Conservation (phyloP, 2,113 vertebrate species). For the Eulemur rufifrons region DNA sequence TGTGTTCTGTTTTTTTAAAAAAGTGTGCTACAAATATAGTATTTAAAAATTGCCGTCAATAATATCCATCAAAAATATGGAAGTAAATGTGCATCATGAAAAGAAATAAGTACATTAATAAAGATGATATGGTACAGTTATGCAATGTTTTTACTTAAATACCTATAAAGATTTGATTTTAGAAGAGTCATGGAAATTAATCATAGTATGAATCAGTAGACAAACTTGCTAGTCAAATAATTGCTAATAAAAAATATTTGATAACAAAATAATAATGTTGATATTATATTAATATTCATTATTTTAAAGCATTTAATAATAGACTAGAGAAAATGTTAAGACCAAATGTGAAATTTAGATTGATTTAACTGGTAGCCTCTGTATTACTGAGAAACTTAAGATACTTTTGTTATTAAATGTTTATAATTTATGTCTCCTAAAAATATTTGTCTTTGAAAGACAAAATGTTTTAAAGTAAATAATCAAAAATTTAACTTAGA, state of each 20-base stretch:
- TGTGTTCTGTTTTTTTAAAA: not conserved
- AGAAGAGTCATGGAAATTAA: conserved; percentile 10
- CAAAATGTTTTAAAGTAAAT: conserved; percentile 29
- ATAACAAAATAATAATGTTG: not conserved
- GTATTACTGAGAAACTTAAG: not conserved
- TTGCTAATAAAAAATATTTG: not conserved
- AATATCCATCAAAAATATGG: not conserved
- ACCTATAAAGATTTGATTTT: not conserved
- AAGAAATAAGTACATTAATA: conserved; percentile 11
- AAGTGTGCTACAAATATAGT: not conserved
- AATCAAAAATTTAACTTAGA: not conserved
- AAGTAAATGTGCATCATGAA: not conserved
- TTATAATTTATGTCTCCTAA: not conserved
- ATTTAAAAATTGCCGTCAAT: conserved; percentile 37
- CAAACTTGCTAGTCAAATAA: not conserved
- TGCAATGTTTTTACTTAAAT: conserved; percentile 37
- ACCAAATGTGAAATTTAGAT: not conserved
- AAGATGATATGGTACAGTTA: not conserved
- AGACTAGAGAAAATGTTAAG: not conserved
- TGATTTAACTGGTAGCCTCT: not conserved
- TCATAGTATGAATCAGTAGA: not conserved
- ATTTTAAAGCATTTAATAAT: conserved; percentile 19
- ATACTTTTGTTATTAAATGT: not conserved
- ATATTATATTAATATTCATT: not conserved
- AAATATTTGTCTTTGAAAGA: not conserved